Evolutionary conservation across 2,888 invertebrate genomes (phyloP), one percentile per base, ranked within the genome.

Genomic region (Lasioglossum zephyrum): DNA sequence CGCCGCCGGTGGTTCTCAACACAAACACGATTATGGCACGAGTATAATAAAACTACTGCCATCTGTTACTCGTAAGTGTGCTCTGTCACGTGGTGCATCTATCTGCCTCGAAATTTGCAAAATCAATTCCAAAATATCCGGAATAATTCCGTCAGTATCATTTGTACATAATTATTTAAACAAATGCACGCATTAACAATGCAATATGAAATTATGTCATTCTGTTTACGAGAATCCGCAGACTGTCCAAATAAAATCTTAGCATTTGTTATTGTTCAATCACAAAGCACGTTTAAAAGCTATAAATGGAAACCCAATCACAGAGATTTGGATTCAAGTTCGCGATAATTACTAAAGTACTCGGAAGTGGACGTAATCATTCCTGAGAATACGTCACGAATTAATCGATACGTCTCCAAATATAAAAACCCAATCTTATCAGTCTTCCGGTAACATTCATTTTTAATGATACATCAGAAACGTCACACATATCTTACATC

Each of bases 371-470:
- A 57, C 22, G 11, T 57, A 63, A 63, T 8, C 31, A 13, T 16
- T 63, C 16, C 6, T 63, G 13, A 31, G 31, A 16, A 6, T 16
- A 63, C 31, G 31, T 63, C 63, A 31, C 63, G 16, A 31, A 63
- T 26, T 0, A 63, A 63, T 63, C 63, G 63, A 66, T 66, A 36
- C 16, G 22, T 36, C 63, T 49, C 44, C 9, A 57, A 63, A 18
- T 18, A 18, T 63, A 63, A 79, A 81, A 79, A 57, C 36, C n/a
- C 66, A 78, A 84, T 87, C 82, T 87, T 84, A 86, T 87, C 86
- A 77, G 11, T 36, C 75, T 80, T 86, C 78, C 80, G 63, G 81
- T 13, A 79, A 79, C 36, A 39, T 41, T 49, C 36, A 60, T 36
- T 73, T 79, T 77, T 66, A 77, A 87, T 47, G 49, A 73, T 60